phyloP scores from a whole-genome alignment of 2,113 vertebrate genomes.

The Glareola pratincola region DNA sequence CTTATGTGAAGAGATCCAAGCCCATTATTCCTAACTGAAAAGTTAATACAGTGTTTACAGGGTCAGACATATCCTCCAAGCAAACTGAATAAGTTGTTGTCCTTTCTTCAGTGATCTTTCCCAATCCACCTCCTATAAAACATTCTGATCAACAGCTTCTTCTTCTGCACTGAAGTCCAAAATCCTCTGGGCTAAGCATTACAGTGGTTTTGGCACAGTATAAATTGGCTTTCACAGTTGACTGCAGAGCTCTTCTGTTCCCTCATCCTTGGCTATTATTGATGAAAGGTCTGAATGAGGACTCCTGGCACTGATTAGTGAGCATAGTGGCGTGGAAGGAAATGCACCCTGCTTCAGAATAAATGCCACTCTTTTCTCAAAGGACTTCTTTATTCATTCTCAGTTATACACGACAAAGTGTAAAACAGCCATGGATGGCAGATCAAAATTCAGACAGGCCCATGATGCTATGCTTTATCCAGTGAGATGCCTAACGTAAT shows the following conservation, averaged over 20 bases:
- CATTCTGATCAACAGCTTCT: slow-evolving; percentile 27
- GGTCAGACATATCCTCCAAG: background rate
- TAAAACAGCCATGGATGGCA: background rate
- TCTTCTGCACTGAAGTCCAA: slow-evolving; percentile 25
- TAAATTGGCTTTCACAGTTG: slow-evolving; percentile 53
- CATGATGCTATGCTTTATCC: background rate
- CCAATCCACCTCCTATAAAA: background rate
- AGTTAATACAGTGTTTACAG: background rate
- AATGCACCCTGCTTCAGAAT: background rate
- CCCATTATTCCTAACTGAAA: background rate
- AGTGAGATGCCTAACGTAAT: background rate
- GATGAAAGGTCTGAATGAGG: slow-evolving; percentile 15
- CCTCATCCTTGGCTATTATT: slow-evolving; percentile 27
- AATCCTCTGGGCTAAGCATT: slow-evolving; percentile 28
- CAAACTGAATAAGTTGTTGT: background rate
- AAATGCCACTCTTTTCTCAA: background rate
- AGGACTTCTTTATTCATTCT: background rate
- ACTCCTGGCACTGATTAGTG: background rate
- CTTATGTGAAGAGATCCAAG: background rate
- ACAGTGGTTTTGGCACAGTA: slow-evolving; percentile 49
- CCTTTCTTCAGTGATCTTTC: background rate
- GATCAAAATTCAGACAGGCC: background rate
- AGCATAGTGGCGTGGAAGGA: background rate
- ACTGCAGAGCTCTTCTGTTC: background rate
- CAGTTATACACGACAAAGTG: background rate